phyloP scores from a whole-genome alignment of 1,140 invertebrate genomes.

The Drosophila nebulosa region DNA sequence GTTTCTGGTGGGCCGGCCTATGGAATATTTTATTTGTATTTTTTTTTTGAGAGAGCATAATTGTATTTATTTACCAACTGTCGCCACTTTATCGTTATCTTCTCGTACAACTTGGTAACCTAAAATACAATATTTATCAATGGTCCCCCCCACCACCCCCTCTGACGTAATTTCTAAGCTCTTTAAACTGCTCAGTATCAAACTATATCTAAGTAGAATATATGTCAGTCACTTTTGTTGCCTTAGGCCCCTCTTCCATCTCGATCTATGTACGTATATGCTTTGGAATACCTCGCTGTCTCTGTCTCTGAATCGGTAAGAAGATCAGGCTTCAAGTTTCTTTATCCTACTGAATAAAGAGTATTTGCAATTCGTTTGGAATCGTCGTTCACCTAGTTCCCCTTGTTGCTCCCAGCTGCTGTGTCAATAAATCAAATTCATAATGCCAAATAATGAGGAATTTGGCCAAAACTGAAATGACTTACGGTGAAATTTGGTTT shows the following conservation, averaged over 20 bases:
- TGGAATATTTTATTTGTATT: constrained; percentile 17
- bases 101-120: constrained; percentile 17
- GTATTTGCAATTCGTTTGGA: not conserved
- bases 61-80: constrained; percentile 49
- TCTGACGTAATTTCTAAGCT: constrained; percentile 46
- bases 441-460: constrained; percentile 25
- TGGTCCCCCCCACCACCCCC: too few relatives aligned
- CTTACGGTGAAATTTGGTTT: not conserved
- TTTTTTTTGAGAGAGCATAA: constrained; percentile 3
- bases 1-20: constrained; percentile 61
- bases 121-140: constrained; percentile 40
- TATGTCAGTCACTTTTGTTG: not conserved
- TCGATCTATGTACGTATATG: too few relatives aligned
- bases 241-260: not conserved
- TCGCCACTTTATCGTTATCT: constrained; percentile 42
- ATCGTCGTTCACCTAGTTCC: not conserved
- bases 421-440: constrained; percentile 35
- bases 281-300: not conserved
- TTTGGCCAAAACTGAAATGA: constrained; percentile 6
- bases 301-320: not conserved
- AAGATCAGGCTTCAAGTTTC: not conserved
- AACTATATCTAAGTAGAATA: not conserved
- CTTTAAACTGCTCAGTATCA: constrained; percentile 38
- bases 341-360: too few relatives aligned
- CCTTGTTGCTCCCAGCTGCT: not conserved